Evolutionary conservation across 2,888 invertebrate species (phyloP).

Genomic region (Ctena decussata): DNA sequence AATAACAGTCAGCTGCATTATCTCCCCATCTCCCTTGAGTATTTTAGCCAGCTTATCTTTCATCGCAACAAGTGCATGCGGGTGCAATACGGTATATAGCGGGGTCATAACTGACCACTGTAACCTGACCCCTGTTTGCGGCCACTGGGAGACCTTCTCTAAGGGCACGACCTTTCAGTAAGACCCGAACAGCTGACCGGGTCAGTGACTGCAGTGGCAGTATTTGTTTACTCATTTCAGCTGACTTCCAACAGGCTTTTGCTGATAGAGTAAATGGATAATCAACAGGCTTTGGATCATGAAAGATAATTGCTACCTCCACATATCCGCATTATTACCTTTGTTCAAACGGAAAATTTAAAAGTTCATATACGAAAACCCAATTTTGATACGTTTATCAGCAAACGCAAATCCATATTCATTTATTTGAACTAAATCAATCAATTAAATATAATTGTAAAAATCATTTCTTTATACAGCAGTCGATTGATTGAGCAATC

Average conservation of each 20-base stretch:
- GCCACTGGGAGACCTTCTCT: slow-evolving; percentile 19
- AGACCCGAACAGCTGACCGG: slow-evolving; percentile 48
- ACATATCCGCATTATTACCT: too few relatives aligned
- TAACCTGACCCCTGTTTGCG: slow-evolving; percentile 3
- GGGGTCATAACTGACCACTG: background rate
- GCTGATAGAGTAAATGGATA: background rate
- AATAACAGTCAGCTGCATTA: too few relatives aligned
- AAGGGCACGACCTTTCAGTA: slow-evolving; percentile 46
- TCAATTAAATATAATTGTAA: too few relatives aligned
- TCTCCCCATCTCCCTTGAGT: background rate
- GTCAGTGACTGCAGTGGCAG: slow-evolving; percentile 24
- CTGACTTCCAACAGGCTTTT: background rate
- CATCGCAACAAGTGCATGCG: background rate
- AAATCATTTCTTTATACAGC: too few relatives aligned
- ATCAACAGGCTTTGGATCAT: background rate
- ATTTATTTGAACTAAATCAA: too few relatives aligned
- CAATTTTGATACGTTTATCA: too few relatives aligned
- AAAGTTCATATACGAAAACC: too few relatives aligned
- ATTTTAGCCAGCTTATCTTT: background rate
- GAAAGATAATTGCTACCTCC: too few relatives aligned
- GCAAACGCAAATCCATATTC: too few relatives aligned
- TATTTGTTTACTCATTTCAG: background rate
- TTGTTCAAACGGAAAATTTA: too few relatives aligned
- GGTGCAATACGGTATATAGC: slow-evolving; percentile 3
- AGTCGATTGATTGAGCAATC: too few relatives aligned